Base-by-base conservation (phyloP, 2,797 vertebrate species). In the Chromobotia macracanthus region DNA sequence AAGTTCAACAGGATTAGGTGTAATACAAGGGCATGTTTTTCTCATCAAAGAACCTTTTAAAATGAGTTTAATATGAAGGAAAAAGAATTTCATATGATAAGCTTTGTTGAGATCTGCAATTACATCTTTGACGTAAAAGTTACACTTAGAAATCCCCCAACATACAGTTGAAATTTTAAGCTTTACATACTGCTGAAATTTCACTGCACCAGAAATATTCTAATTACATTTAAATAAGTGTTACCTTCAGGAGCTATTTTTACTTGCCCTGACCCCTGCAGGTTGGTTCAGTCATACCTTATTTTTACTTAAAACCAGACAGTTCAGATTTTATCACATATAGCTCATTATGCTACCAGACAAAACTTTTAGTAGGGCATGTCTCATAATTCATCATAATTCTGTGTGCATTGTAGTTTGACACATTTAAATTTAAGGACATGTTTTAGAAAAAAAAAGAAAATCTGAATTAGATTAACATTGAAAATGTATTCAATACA, bases 1-100 rank as follows among this genome's bases (percentile, higher is more conserved):
- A 85, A 88, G 82, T 88, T 89, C 81, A 89, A 84, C 86, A 89
- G 84, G 56, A 67, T 80, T 85, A 86, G 44, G 74, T 55, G 50
- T 73, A 72, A 64, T 65, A 35, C 66, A 64, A 8, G 18, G 44
- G 86, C 88, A 83, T 84, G 84, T 87, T 89, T 28, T 69, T 84
- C 85, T 83, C 84, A 89, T 86, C 83, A 87, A 88, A 87, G 78
- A 87, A 90, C 89, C 81, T 85, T 88, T 83, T 81, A 75, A 56
- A 83, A 56, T 85, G 84, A 85, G 50, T 67, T 80, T 86, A 85
- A 89, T 81, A 81, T 67, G 28, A 19, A 75, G 84, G 85, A 87
- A 82, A 79, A 61, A 83, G 64, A 80, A 85, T 82, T 81, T 87
- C 81, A 38, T 18, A 67, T 21, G 12, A 46, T 35, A 3, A 64